Conservation (phyloP, 2,797 vertebrate species). For the Triplophysa bombifrons region DNA sequence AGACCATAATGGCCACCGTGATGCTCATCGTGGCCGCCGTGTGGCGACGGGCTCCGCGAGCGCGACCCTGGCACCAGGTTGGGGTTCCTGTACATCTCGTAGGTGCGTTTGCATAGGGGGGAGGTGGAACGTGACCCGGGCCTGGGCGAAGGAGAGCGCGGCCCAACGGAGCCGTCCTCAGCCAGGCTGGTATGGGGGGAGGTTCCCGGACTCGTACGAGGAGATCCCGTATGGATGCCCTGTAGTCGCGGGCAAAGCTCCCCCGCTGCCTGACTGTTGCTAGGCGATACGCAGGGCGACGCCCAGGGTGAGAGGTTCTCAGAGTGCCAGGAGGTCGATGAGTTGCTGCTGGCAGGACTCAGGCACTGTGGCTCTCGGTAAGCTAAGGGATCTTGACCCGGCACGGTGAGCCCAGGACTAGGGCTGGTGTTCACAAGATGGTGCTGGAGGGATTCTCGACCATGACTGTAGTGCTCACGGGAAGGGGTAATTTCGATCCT, state of each 20-base stretch:
- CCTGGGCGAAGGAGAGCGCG: conserved; percentile 87
- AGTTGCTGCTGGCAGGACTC: conserved; percentile 98
- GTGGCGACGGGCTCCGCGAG: conserved; percentile 93
- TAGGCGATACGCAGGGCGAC: conserved; percentile 97
- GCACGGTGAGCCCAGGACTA: conserved; percentile 91
- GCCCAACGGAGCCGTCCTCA: conserved; percentile 87
- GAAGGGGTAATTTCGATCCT: conserved; percentile 98
- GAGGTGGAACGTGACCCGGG: conserved; percentile 92
- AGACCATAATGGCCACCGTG: conserved; percentile 69
- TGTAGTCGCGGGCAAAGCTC: conserved; percentile 95
- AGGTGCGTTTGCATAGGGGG: conserved; percentile 94
- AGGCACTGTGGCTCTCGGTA: conserved; percentile 97
- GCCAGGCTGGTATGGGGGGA: conserved; percentile 88
- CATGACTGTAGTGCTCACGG: conserved; percentile 92
- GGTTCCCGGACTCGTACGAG: conserved; percentile 95
- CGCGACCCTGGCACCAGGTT: conserved; percentile 79
- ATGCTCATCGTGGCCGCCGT: conserved; percentile 80
- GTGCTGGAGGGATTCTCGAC: conserved; percentile 87
- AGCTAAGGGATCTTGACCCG: conserved; percentile 84
- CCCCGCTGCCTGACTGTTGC: conserved; percentile 86
- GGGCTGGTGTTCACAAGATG: conserved; percentile 85
- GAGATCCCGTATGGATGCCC: conserved; percentile 96
- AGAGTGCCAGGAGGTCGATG: conserved; percentile 98
- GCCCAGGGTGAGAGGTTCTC: conserved; percentile 96
- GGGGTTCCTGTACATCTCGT: conserved; percentile 88